Evolutionary conservation across 2,888 invertebrate genomes (phyloP).

Genomic region (Cheiracanthium punctorium): DNA sequence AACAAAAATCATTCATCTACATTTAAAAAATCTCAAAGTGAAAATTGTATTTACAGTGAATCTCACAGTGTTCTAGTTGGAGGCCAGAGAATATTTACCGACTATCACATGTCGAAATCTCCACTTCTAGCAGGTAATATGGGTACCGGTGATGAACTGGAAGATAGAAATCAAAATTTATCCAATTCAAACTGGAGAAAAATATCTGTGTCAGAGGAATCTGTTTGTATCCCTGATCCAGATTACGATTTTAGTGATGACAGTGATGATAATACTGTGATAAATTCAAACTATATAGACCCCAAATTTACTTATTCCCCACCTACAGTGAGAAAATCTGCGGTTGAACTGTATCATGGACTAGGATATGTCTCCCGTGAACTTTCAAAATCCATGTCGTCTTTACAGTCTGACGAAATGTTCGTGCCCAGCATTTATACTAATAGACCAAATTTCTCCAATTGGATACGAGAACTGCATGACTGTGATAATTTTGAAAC

Average conservation of each 20-base stretch:
- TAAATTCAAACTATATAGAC: conserved; percentile 49
- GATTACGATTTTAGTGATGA: conserved; percentile 71
- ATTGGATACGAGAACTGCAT: background rate
- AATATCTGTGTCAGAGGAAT: conserved; percentile 51
- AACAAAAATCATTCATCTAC: conserved; percentile 33
- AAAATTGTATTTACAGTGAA: conserved; percentile 58
- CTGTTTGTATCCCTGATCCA: conserved; percentile 71
- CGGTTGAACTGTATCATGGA: conserved; percentile 15
- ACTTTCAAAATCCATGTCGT: conserved; percentile 68
- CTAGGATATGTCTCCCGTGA: conserved; percentile 41
- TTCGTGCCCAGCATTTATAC: conserved; percentile 43
- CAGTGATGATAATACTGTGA: conserved; percentile 55
- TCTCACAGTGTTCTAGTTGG: conserved; percentile 57
- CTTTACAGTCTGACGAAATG: conserved; percentile 54
- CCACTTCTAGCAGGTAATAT: conserved; percentile 20
- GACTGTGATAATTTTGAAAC: conserved; percentile 46
- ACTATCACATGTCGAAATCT: conserved; percentile 41
- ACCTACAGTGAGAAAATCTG: conserved; percentile 53
- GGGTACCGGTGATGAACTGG: conserved; percentile 1
- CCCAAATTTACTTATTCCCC: conserved; percentile 69
- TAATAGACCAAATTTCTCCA: conserved; percentile 31
- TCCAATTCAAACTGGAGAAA: conserved; percentile 34
- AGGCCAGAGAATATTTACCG: conserved; percentile 61
- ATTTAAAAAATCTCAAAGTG: conserved; percentile 54
- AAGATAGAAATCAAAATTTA: background rate